Evolutionary conservation across 2,797 vertebrate genomes (phyloP).

Genomic region (Sarcophilus harrisii): DNA sequence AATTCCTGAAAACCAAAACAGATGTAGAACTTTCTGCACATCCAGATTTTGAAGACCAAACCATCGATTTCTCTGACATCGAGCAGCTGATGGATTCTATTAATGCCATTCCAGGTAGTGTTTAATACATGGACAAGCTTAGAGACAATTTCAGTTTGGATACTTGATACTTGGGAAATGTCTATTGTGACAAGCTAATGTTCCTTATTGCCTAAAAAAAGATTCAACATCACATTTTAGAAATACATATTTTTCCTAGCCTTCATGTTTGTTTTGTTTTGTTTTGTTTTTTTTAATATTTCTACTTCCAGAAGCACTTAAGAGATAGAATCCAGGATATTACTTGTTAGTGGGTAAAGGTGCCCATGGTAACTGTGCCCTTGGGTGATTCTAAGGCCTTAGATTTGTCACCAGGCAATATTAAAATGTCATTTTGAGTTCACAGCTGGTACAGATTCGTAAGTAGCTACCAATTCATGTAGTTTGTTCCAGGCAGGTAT

Average conservation of each 20-base stretch:
- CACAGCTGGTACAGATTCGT: neutral
- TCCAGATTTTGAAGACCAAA: conserved; percentile 88
- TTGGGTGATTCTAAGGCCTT: neutral
- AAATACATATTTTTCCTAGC: neutral
- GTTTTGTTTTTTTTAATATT: too few species aligned
- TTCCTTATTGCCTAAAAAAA: neutral
- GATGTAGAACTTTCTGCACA: conserved; percentile 87
- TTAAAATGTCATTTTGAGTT: neutral
- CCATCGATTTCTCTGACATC: conserved; percentile 91
- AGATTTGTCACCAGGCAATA: neutral
- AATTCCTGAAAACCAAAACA: conserved; percentile 89
- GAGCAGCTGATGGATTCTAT: conserved; percentile 95
- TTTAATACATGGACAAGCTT: accelerated
- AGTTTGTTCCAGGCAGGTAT: neutral
- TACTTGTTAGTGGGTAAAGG: neutral
- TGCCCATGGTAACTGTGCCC: neutral
- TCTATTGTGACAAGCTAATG: neutral
- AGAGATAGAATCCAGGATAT: neutral
- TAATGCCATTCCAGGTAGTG: conserved; percentile 91
- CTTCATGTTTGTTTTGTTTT: neutral
- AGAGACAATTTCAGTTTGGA: neutral
- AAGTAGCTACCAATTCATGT: neutral
- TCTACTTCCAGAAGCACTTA: neutral
- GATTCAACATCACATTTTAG: neutral
- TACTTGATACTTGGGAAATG: neutral